These are phyloP conservation scores for Mythimna impura DNA, from an alignment of 2,888 invertebrate genomes.

Conservation along the genomic window DNA sequence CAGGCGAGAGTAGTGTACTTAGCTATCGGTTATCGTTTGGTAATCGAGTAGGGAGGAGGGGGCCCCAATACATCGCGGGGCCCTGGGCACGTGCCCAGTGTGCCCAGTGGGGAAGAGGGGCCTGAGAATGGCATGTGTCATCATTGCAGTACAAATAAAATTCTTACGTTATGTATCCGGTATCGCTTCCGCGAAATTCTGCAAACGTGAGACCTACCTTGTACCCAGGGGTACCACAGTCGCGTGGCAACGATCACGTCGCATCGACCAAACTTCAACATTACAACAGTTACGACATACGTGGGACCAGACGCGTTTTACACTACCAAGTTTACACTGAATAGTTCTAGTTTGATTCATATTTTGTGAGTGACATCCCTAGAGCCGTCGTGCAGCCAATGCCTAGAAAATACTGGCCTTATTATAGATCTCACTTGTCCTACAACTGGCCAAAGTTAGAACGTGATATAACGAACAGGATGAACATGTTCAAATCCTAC, in stretches of 20 bases:
- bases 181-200: conserved; percentile 4
- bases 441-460: conserved; percentile 31
- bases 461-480: conserved; percentile 55
- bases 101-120: too few species aligned
- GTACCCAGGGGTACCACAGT: conserved; percentile 10
- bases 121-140: too few species aligned
- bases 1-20: too few species aligned
- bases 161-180: not conserved
- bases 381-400: conserved; percentile 2
- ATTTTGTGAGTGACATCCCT: conserved; percentile 4
- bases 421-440: conserved; percentile 12
- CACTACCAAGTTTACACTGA: not conserved
- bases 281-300: conserved; percentile 44
- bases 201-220: conserved; percentile 31
- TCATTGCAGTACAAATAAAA: not conserved
- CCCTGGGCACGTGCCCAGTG: too few species aligned
- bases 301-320: conserved; percentile 33
- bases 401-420: conserved; percentile 5
- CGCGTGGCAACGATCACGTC: conserved; percentile 64
- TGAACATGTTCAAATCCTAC: conserved; percentile 80
- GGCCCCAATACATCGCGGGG: too few species aligned
- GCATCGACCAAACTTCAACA: conserved; percentile 67
- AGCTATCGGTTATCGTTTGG: too few species aligned
- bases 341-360: not conserved
- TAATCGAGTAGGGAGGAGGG: too few species aligned